Evolutionary conservation across 92 coral and sea anemone genomes (phyloP).

Genomic region (Zoanthus solanderi): DNA sequence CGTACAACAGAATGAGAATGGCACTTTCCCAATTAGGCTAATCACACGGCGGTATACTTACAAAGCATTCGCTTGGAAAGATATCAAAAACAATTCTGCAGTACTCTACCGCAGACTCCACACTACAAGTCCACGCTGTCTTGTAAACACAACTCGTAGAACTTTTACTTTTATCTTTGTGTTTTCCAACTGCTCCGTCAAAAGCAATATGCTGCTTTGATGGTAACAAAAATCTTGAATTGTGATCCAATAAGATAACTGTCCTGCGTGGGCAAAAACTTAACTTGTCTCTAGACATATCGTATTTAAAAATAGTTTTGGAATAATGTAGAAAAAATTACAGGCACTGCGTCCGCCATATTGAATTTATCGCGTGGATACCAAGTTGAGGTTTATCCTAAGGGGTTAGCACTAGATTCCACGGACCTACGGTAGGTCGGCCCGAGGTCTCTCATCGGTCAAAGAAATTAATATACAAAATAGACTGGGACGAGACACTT

Average conservation of each 20-base stretch:
- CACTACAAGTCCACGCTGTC: constrained; percentile 94
- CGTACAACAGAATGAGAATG: too few species aligned
- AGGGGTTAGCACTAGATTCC: too few species aligned
- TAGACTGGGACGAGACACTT: too few species aligned
- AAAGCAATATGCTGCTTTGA: constrained; percentile 95
- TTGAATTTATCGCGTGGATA: constrained; percentile 63
- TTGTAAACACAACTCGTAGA: constrained; percentile 82
- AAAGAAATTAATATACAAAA: too few species aligned
- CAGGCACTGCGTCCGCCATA: constrained; percentile 57
- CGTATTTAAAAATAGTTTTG: neutral
- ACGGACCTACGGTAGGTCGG: too few species aligned
- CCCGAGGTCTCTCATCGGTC: too few species aligned
- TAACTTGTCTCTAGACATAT: constrained; percentile 66
- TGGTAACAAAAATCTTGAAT: constrained; percentile 71
- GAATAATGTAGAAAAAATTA: neutral
- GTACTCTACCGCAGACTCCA: constrained; percentile 96
- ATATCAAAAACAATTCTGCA: constrained; percentile 95
- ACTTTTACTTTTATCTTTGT: constrained; percentile 58
- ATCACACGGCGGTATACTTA: constrained; percentile 48
- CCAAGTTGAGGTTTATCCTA: constrained; percentile 25
- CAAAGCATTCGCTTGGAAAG: constrained; percentile 87
- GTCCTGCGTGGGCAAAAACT: constrained; percentile 82
- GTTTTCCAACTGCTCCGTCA: constrained; percentile 79
- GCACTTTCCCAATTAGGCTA: neutral
- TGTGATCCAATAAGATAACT: constrained; percentile 89